These are phyloP conservation scores for Vannuccia rotundouncinata DNA, from an alignment of 2,888 invertebrate genomes.

Conservation along the genomic window DNA sequence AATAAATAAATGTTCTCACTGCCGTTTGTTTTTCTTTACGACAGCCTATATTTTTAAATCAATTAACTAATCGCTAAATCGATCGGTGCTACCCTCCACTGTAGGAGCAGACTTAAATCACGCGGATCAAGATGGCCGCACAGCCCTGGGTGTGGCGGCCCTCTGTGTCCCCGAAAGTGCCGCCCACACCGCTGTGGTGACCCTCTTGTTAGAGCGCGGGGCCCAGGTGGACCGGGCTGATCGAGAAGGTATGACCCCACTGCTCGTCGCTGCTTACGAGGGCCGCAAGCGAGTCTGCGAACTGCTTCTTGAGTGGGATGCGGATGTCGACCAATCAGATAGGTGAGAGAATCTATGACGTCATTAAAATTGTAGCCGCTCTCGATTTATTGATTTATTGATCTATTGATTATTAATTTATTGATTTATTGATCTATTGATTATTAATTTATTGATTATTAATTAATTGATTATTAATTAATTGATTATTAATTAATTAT, in stretches of 20 bases:
- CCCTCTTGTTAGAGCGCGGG: constrained; percentile 50
- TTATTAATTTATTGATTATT: too few relatives aligned
- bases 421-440: too few relatives aligned
- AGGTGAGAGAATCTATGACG: too few relatives aligned
- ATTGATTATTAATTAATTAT: too few relatives aligned
- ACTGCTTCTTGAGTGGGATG: constrained; percentile 75
- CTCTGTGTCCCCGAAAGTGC: constrained; percentile 53
- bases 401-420: too few relatives aligned
- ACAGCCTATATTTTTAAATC: neutral
- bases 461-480: too few relatives aligned
- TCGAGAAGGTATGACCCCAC: constrained; percentile 55
- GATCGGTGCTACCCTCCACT: constrained; percentile 69
- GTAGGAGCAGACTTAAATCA: constrained; percentile 73
- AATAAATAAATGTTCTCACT: too few relatives aligned
- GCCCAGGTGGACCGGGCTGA: constrained; percentile 51
- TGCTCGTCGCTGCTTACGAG: constrained; percentile 56
- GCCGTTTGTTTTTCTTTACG: neutral
- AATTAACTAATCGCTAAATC: neutral
- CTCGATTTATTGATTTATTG: too few relatives aligned
- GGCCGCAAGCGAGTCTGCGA: constrained; percentile 58
- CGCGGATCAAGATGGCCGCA: constrained; percentile 61
- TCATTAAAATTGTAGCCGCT: too few relatives aligned
- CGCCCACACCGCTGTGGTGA: constrained; percentile 51
- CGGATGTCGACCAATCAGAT: constrained; percentile 66
- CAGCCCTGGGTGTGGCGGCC: constrained; percentile 47